These are phyloP conservation scores for Papio anubis DNA, from an alignment of 2,113 vertebrate species.

Conservation along the genomic window DNA sequence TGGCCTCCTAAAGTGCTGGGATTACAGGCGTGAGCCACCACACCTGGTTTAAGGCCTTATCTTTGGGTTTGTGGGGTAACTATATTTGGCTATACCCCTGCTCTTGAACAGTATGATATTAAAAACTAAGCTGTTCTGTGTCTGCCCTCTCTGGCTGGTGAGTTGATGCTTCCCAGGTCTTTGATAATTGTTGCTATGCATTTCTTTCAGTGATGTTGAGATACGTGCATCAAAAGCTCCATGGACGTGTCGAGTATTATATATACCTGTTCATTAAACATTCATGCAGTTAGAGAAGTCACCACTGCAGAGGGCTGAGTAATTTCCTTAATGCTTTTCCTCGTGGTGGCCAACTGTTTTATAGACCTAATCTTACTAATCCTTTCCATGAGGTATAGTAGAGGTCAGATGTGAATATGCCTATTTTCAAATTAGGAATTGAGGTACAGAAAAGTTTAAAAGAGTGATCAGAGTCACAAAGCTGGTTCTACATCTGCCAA, in stretches of 20 bases:
- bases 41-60: too few relatives aligned
- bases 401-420: not conserved
- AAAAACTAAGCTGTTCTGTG: not conserved
- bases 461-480: not conserved
- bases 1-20: not conserved
- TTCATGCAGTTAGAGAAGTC: not conserved
- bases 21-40: not conserved
- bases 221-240: not conserved
- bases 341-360: conserved; percentile 45
- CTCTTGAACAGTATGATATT: not conserved
- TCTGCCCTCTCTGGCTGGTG: not conserved
- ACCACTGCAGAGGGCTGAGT: not conserved
- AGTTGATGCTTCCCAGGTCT: not conserved
- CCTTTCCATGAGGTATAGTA: not conserved
- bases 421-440: conserved; percentile 26
- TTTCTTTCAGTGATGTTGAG: conserved; percentile 33
- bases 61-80: not conserved
- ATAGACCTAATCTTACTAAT: not conserved
- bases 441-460: not conserved
- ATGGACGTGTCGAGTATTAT: conserved; percentile 35
- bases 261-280: conserved; percentile 58
- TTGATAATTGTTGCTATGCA: not conserved
- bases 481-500: not conserved
- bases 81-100: too few relatives aligned
- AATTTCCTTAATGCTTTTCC: conserved; percentile 32